A percentile compares a stretch with the other conserved stretches of the same genome.
phyloP scores from a whole-genome alignment of 2,797 vertebrate genomes.

The Salmo trutta region DNA sequence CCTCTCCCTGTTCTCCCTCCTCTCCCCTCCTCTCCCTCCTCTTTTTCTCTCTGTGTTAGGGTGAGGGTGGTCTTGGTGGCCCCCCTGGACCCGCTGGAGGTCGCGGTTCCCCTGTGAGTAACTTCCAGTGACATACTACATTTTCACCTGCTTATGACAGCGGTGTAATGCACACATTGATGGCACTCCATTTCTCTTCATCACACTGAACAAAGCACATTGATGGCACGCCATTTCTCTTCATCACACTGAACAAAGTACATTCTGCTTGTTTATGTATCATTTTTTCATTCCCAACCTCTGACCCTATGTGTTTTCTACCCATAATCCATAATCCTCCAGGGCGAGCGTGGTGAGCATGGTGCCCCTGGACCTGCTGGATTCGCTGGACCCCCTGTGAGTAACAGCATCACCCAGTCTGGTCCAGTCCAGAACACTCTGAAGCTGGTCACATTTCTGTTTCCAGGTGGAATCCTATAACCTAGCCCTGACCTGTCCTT shows the following conservation, averaged over 20 bases:
- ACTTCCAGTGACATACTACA: background rate
- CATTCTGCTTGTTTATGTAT: too few relatives aligned
- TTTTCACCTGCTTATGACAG: background rate
- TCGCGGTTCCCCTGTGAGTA: slow-evolving; percentile 92
- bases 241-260: too few relatives aligned
- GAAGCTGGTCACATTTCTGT: background rate
- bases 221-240: too few relatives aligned
- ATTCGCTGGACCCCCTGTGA: slow-evolving; percentile 96
- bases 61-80: slow-evolving; percentile 87
- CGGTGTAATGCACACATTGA: background rate
- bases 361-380: slow-evolving; percentile 93
- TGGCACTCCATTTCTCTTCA: too few relatives aligned
- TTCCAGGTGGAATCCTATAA: background rate
- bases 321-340: slow-evolving; percentile 6
- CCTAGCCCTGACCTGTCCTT: slow-evolving; percentile 38
- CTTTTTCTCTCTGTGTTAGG: slow-evolving; percentile 68
- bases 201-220: too few relatives aligned
- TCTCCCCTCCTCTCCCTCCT: background rate
- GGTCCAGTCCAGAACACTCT: slow-evolving; percentile 67
- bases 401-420: slow-evolving; percentile 46
- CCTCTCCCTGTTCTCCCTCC: too few relatives aligned
- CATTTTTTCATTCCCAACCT: too few relatives aligned
- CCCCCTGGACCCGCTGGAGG: slow-evolving; percentile 85
- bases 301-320: background rate
- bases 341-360: slow-evolving; percentile 95